A percentile compares a stretch with the other conserved stretches of the same genome.
These are phyloP conservation scores for Diaperis boleti DNA, from an alignment of 2,888 invertebrate species.

Conservation along the genomic window DNA sequence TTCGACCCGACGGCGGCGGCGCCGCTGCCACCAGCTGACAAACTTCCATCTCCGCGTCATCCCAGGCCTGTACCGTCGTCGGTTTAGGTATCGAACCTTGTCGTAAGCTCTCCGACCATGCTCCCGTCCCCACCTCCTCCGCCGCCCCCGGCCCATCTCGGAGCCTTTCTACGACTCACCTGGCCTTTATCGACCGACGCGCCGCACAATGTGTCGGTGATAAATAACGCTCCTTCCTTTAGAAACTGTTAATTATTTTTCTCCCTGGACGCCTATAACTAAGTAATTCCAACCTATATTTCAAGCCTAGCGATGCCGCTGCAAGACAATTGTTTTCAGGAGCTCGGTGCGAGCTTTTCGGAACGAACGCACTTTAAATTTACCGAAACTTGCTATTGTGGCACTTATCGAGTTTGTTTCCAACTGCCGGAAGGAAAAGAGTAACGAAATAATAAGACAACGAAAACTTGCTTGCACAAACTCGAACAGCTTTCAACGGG, in stretches of 20 bases:
- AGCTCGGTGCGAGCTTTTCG: slow-evolving; percentile 5
- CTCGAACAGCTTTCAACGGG: neutral
- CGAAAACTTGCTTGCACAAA: neutral
- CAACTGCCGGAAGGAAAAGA: neutral
- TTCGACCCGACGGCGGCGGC: too few species aligned
- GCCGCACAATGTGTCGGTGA: slow-evolving; percentile 53
- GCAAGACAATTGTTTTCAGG: slow-evolving; percentile 31
- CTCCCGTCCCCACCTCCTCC: slow-evolving; percentile 28
- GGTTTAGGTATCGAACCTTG: slow-evolving; percentile 46
- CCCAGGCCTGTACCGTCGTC: slow-evolving; percentile 43
- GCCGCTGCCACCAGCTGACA: slow-evolving; percentile 31
- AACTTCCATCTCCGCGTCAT: slow-evolving; percentile 39
- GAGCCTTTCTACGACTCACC: slow-evolving; percentile 58
- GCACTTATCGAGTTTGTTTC: neutral
- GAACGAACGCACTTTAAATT: slow-evolving; percentile 21
- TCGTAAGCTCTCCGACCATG: slow-evolving; percentile 39
- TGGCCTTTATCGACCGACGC: slow-evolving; percentile 60
- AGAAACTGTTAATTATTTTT: slow-evolving; percentile 58
- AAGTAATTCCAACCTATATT: slow-evolving; percentile 50
- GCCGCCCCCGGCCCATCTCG: slow-evolving; percentile 45
- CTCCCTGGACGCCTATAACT: slow-evolving; percentile 56
- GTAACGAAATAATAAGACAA: slow-evolving; percentile 3
- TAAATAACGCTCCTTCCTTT: slow-evolving; percentile 57
- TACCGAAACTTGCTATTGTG: slow-evolving; percentile 9
- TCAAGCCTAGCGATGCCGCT: slow-evolving; percentile 38